A percentile compares a stretch with the other conserved stretches of the same genome.
Conservation (phyloP, 2,113 vertebrate species). For the Lagopus muta region DNA sequence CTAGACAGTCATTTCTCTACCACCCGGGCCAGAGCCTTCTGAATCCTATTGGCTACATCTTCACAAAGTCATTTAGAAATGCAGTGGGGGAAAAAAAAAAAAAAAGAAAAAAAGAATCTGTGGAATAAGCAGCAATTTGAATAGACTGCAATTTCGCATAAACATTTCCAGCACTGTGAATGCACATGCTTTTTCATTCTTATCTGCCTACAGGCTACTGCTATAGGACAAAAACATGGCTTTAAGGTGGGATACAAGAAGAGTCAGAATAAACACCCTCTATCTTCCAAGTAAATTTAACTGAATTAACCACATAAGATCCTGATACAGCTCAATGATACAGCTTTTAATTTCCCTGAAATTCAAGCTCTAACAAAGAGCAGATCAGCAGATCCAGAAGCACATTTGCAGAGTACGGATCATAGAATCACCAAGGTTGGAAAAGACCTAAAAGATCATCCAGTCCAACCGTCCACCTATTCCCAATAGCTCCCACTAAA, state of each 20-base stretch:
- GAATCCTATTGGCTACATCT: background rate
- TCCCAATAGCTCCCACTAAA: too few species aligned
- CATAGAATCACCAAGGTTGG: too few species aligned
- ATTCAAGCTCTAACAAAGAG: background rate
- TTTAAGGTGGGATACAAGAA: background rate
- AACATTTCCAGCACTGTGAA: background rate
- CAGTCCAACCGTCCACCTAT: too few species aligned
- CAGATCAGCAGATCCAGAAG: background rate
- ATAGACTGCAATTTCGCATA: background rate
- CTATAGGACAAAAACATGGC: background rate
- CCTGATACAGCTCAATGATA: background rate
- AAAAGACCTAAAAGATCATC: too few species aligned
- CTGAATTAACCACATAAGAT: background rate
- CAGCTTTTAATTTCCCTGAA: background rate
- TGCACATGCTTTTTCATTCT: rapidly evolving
- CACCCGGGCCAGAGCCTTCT: background rate
- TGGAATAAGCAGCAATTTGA: background rate
- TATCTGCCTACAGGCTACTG: background rate
- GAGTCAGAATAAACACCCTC: background rate
- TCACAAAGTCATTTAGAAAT: background rate
- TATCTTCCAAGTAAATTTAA: background rate
- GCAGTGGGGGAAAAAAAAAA: background rate
- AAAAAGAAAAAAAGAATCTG: background rate
- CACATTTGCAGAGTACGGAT: background rate
- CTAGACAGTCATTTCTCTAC: background rate